Percentiles rank a stretch among this genome's conserved stretches.
Conservation (phyloP, 2,888 invertebrate genomes). For the Protonemura montana region DNA sequence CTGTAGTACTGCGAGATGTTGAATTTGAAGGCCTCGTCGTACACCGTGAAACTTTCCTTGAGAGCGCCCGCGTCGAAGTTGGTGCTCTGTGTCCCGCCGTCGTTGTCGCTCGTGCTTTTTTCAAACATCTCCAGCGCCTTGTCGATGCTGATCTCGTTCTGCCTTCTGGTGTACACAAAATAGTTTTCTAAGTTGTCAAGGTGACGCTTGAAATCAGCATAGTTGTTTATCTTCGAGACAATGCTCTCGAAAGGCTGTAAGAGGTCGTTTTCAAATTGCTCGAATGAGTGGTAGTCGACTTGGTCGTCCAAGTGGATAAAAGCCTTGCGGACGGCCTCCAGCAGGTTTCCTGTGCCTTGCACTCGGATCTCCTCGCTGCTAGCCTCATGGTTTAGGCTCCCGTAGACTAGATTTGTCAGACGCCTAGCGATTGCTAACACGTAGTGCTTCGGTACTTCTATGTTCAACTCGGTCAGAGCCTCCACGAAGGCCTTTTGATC, state of each 20-base stretch:
- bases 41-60: neutral
- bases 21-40: neutral
- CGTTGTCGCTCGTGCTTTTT: neutral
- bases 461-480: neutral
- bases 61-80: neutral
- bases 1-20: neutral
- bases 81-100: neutral
- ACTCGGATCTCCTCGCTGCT: neutral
- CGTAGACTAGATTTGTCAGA: neutral
- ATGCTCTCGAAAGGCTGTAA: neutral
- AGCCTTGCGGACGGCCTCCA: neutral
- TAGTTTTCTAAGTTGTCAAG: constrained; percentile 1
- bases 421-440: neutral
- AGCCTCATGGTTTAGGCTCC: neutral
- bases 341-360: neutral
- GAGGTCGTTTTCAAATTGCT: neutral
- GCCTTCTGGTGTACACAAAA: neutral
- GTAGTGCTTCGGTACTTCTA: neutral
- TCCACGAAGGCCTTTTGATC: neutral
- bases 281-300: neutral
- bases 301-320: neutral
- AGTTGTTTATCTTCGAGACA: neutral
- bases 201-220: neutral
- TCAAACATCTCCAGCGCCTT: neutral
- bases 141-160: constrained; percentile 7